These are phyloP conservation scores for Dolomedes plantarius DNA, from an alignment of 2,888 invertebrate genomes.

Conservation along the genomic window DNA sequence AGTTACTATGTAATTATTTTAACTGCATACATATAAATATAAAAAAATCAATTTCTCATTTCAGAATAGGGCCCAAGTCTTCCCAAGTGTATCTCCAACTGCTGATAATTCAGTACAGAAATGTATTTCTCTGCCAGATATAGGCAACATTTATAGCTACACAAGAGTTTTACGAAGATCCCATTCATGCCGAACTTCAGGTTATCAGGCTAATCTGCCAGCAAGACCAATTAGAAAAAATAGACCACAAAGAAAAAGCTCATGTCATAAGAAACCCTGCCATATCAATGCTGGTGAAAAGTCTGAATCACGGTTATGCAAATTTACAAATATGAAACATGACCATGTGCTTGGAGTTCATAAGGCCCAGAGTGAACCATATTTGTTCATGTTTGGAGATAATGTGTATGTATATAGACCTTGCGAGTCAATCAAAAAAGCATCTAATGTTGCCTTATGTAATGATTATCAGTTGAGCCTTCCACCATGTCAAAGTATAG, in stretches of 20 bases:
- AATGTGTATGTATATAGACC: conserved; percentile 62
- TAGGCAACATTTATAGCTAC: conserved; percentile 54
- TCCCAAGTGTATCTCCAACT: conserved; percentile 12
- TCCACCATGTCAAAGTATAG: conserved; percentile 67
- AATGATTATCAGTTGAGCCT: conserved; percentile 53
- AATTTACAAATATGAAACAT: conserved; percentile 4
- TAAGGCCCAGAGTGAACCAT: conserved; percentile 63
- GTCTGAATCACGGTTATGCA: conserved; percentile 16
- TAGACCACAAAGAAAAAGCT: background rate
- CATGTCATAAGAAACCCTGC: background rate
- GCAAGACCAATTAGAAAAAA: background rate
- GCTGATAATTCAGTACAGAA: conserved; percentile 35
- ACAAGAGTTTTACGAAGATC: conserved; percentile 25
- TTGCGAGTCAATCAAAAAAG: conserved; percentile 61
- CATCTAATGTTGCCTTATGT: conserved; percentile 48
- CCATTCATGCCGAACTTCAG: conserved; percentile 20
- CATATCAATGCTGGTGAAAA: conserved; percentile 7
- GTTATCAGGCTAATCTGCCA: conserved; percentile 5
- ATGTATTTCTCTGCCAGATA: conserved; percentile 59
- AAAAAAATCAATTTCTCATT: no score
- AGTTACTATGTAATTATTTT: no score
- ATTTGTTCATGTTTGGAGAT: conserved; percentile 62
- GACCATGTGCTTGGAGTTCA: conserved; percentile 17
- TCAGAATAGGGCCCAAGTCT: conserved; percentile 36
- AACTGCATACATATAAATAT: no score